Evolutionary conservation across 2,113 vertebrate genomes (phyloP).

Genomic region (Phylloscopus whistleri): DNA sequence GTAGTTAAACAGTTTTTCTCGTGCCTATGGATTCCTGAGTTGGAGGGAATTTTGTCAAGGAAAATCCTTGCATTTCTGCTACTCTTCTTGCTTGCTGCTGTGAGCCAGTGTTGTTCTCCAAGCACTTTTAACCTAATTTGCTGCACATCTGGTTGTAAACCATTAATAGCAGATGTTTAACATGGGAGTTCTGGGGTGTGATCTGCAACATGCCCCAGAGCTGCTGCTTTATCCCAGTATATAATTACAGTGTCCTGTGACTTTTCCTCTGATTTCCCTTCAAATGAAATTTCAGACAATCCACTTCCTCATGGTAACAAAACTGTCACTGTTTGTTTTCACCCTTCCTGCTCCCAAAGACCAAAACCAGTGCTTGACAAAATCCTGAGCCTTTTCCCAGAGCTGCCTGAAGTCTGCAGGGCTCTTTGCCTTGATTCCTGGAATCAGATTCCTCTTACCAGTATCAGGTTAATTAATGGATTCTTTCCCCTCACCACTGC

Average conservation of each 20-base stretch:
- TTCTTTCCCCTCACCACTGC: rapidly evolving
- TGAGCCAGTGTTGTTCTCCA: not conserved
- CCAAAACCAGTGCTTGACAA: not conserved
- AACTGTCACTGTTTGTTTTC: not conserved
- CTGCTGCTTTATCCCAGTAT: not conserved
- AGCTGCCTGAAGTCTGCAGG: not conserved
- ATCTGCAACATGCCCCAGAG: not conserved
- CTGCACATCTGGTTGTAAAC: not conserved
- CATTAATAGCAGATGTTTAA: not conserved
- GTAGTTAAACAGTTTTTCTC: not conserved
- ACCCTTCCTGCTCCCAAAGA: not conserved
- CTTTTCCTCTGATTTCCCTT: not conserved
- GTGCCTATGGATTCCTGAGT: not conserved
- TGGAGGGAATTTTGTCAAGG: not conserved
- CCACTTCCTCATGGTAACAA: not conserved
- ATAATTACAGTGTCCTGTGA: not conserved
- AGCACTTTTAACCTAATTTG: not conserved
- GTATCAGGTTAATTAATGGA: not conserved
- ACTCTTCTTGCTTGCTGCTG: not conserved
- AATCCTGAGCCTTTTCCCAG: not conserved
- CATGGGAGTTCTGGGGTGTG: no score
- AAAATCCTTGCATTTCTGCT: not conserved
- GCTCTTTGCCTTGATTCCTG: not conserved
- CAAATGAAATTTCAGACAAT: not conserved
- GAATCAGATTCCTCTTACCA: not conserved